Conservation (phyloP, 2,113 vertebrate species). For the Machaerirhynchus nigripectus region DNA sequence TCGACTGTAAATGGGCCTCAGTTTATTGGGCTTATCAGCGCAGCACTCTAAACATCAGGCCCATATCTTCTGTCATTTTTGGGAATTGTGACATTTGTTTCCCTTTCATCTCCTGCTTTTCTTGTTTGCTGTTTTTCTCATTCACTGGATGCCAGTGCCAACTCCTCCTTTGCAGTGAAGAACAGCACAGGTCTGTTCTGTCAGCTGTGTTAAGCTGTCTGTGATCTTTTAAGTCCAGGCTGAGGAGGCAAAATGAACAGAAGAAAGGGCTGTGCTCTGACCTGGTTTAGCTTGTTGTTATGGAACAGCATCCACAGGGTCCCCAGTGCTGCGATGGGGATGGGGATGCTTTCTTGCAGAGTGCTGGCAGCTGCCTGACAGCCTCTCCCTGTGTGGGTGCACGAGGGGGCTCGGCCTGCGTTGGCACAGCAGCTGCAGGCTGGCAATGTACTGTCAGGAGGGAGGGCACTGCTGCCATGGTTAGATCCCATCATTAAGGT, state of each 20-base stretch:
- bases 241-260: background rate
- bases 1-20: background rate
- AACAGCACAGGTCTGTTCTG: background rate
- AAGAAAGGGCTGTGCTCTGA: background rate
- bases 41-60: background rate
- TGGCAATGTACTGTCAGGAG: background rate
- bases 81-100: background rate
- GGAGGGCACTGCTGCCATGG: fast-evolving
- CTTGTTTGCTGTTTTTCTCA: background rate
- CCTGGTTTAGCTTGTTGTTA: background rate
- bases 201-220: background rate
- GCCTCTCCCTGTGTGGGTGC: background rate
- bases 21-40: background rate
- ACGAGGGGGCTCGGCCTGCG: fast-evolving
- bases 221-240: background rate
- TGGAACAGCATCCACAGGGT: background rate
- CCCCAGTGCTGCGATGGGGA: fast-evolving
- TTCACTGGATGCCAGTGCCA: background rate
- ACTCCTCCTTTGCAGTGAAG: background rate
- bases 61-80: background rate
- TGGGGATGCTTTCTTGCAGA: background rate
- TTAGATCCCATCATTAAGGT: background rate
- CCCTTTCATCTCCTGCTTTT: background rate
- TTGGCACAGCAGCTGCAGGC: background rate
- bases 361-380: background rate